phyloP scores from a whole-genome alignment of 2,113 vertebrate species.

The Notothenia coriiceps region DNA sequence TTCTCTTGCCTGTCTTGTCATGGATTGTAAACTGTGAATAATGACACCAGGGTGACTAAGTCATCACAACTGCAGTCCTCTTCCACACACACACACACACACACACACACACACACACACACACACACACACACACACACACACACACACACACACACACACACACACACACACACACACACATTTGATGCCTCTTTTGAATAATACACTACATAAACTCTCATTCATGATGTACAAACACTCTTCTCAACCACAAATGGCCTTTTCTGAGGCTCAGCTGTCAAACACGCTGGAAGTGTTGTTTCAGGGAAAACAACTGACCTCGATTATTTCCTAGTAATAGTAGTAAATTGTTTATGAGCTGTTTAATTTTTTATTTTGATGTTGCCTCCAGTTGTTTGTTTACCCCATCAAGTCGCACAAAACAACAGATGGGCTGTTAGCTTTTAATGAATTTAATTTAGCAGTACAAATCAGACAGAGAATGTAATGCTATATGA shows the following conservation, averaged over 20 bases:
- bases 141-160: slow-evolving; percentile 40
- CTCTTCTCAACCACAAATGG: slow-evolving; percentile 37
- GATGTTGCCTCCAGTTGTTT: slow-evolving; percentile 8
- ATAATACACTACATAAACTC: slow-evolving; percentile 54
- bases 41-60: slow-evolving; percentile 69
- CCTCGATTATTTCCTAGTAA: slow-evolving; percentile 27
- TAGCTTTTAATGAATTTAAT: slow-evolving; percentile 43
- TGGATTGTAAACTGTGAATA: slow-evolving; percentile 79
- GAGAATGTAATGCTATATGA: slow-evolving; percentile 20
- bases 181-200: slow-evolving; percentile 46
- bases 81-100: slow-evolving; percentile 32
- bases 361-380: slow-evolving; percentile 39
- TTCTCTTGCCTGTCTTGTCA: slow-evolving; percentile 59
- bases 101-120: slow-evolving; percentile 40
- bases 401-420: slow-evolving; percentile 2
- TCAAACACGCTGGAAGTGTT: slow-evolving; percentile 56
- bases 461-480: slow-evolving; percentile 5
- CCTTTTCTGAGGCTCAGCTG: slow-evolving; percentile 44
- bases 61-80: slow-evolving; percentile 35
- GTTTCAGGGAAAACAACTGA: slow-evolving; percentile 20
- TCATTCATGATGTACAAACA: slow-evolving; percentile 57
- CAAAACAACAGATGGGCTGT: slow-evolving; percentile 38
- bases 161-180: slow-evolving; percentile 29
- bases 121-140: slow-evolving; percentile 35
- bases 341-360: slow-evolving; percentile 29